Percentiles rank a stretch among this genome's conserved stretches.
Conservation (phyloP, 2,888 invertebrate genomes). For the Dasysyrphus albostriatus region DNA sequence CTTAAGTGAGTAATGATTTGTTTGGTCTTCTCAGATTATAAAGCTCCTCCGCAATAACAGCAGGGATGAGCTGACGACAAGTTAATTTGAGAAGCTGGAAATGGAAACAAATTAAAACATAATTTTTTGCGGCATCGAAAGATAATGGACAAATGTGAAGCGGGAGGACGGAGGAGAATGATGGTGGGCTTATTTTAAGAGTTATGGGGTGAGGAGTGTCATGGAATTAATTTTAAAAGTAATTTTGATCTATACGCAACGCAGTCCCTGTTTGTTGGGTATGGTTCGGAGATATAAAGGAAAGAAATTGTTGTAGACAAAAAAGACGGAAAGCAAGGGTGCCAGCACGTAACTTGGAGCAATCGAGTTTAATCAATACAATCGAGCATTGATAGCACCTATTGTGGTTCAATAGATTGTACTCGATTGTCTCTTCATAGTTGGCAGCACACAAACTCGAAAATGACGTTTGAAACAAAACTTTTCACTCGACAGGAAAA, state of each 20-base stretch:
- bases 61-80: constrained; percentile 17
- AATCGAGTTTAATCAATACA: too few species aligned
- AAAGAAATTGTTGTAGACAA: too few species aligned
- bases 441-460: too few species aligned
- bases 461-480: too few species aligned
- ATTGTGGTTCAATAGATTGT: too few species aligned
- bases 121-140: constrained; percentile 35
- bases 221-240: constrained; percentile 8
- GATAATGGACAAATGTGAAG: constrained; percentile 19
- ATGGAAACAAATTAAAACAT: constrained; percentile 30
- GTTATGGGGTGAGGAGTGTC: constrained; percentile 5
- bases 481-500: too few species aligned
- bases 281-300: background rate
- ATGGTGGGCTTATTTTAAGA: constrained; percentile 22
- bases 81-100: constrained; percentile 51
- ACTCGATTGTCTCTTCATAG: too few species aligned
- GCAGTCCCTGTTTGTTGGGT: background rate
- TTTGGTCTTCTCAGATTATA: constrained; percentile 37
- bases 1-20: constrained; percentile 61
- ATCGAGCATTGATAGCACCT: too few species aligned
- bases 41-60: constrained; percentile 1
- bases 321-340: too few species aligned
- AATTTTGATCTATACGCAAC: background rate
- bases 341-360: too few species aligned
- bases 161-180: background rate